Evolutionary conservation across 2,113 vertebrate species (phyloP), one percentile per base, ranked within the genome.

Genomic region (Colossoma macropomum): DNA sequence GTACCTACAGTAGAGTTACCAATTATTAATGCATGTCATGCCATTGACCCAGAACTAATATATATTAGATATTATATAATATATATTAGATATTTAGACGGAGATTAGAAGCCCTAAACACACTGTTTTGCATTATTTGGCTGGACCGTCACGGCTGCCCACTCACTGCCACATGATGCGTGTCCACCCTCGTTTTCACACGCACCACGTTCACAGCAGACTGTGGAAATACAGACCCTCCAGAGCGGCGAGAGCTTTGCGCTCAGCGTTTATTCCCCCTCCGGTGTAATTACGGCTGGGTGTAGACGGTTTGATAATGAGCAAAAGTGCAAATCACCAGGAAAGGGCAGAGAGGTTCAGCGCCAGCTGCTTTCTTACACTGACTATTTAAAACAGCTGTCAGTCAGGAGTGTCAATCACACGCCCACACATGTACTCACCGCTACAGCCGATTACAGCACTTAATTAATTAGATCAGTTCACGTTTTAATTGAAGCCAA

Each of bases 321-420:
- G 56, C n/a, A 21, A 34, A 32, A 27, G n/a, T 25, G 38, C 16
- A 30, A 32, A 68, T 21, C 25, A n/a, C 15, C 60, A 25, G 59
- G 25, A 48, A 77, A 48, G 25, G 38, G 23, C 7, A 28, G 56
- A 63, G 23, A 63, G 38, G 59, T 30, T 32, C 41, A 30, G 76
- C 28, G 27, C 41, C 41, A 66, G 19, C 25, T 66, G 41, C 27
- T 52, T 66, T 16, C 60, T 10, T 59, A 65, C 21, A 63, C 34
- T 28, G n/a, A 63, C 30, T 60, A 27, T 62, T 45, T 52, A 62
- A 77, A 28, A 62, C 75, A 28, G 59, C 25, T 75, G 74, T 21
- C 56, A 63, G 62, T 77, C 75, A 77, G 17, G 28, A 32, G 16
- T 34, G 65, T 68, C 65, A 68, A 68, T 68, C 65, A 68, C 65